A percentile compares a stretch with the other conserved stretches of the same genome.
phyloP scores from a whole-genome alignment of 2,113 vertebrate species.

The Labrus mixtus region DNA sequence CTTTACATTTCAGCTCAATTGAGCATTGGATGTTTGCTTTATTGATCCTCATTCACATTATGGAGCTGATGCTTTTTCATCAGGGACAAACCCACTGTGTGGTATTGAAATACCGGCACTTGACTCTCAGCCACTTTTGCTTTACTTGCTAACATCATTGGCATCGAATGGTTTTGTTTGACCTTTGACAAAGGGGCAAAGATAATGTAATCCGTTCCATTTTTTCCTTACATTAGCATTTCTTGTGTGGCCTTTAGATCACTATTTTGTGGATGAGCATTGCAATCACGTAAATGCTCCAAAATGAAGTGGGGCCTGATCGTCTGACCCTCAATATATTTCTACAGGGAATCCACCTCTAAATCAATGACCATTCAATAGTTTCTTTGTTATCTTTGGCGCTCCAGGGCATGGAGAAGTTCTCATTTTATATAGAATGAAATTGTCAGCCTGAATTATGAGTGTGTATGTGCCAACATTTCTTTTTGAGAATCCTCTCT shows the following conservation, averaged over 20 bases:
- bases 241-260: slow-evolving; percentile 26
- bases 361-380: slow-evolving; percentile 60
- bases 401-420: not conserved
- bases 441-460: slow-evolving; percentile 34
- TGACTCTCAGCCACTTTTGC: slow-evolving; percentile 27
- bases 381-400: slow-evolving; percentile 43
- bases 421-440: slow-evolving; percentile 30
- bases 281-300: slow-evolving; percentile 27
- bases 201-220: slow-evolving; percentile 42
- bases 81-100: slow-evolving; percentile 28
- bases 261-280: slow-evolving; percentile 46
- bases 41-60: slow-evolving; percentile 64
- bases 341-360: slow-evolving; percentile 50
- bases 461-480: slow-evolving; percentile 4
- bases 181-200: slow-evolving; percentile 58
- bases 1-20: slow-evolving; percentile 53
- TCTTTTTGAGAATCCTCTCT: not conserved
- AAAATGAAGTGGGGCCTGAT: slow-evolving; percentile 49
- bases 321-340: slow-evolving; percentile 68
- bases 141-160: slow-evolving; percentile 45
- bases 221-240: slow-evolving; percentile 52
- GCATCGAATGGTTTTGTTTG: slow-evolving; percentile 40
- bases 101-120: slow-evolving; percentile 49
- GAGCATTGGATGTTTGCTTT: slow-evolving; percentile 65
- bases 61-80: slow-evolving; percentile 52